phyloP scores from a whole-genome alignment of 2,113 vertebrate species.

The Lichenostomus cassidix region DNA sequence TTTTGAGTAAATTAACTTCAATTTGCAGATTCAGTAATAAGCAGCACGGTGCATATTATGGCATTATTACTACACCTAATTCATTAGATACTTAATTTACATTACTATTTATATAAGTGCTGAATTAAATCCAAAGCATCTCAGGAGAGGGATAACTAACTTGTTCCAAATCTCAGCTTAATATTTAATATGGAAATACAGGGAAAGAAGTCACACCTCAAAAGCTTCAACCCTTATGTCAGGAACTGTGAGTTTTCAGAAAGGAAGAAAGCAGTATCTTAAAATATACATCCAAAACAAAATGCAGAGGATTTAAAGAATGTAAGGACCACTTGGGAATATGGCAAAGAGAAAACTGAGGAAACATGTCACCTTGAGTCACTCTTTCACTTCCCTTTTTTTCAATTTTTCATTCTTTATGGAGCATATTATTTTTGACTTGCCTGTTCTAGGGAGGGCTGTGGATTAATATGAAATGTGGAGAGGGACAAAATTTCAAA shows the following conservation, averaged over 20 bases:
- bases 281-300: not conserved
- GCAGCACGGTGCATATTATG: not conserved
- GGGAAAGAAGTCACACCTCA: not conserved
- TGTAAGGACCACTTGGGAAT: not conserved
- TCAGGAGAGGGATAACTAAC: not conserved
- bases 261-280: not conserved
- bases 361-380: not conserved
- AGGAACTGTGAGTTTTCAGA: not conserved
- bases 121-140: slow-evolving; percentile 26
- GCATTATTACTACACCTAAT: slow-evolving; percentile 17
- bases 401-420: not conserved
- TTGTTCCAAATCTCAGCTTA: not conserved
- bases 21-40: slow-evolving; percentile 18
- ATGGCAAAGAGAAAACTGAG: not conserved
- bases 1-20: slow-evolving; percentile 45
- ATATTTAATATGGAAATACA: not conserved
- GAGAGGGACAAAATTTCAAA: not conserved
- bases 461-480: not conserved
- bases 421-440: not conserved
- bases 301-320: not conserved
- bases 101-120: not conserved
- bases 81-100: slow-evolving; percentile 25
- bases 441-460: not conserved
- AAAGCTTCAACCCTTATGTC: not conserved
- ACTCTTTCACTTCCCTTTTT: not conserved